Base-by-base conservation (phyloP, 2,888 invertebrate genomes). In the Sceliomorpha sp. region DNA sequence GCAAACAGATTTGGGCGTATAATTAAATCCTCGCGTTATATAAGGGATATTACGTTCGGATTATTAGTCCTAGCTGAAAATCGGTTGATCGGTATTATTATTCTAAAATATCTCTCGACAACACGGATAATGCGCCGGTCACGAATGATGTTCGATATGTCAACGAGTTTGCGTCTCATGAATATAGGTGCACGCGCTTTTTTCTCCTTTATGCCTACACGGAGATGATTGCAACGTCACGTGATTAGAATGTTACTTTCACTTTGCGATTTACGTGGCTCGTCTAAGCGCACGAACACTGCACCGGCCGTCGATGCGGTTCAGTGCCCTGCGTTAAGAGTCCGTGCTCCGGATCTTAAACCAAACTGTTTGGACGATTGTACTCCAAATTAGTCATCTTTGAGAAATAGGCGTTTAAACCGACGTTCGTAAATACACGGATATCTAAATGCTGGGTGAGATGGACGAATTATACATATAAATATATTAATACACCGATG, bases 231-330 rank as follows among this genome's bases (percentile, higher is more conserved):
- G n/a, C n/a, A 63, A 70, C 74, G 72, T 76, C 80, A 79, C 77
- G 78, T 76, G 76, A 73, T 76, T 79, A 79, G 79, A 78, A 78
- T 78, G 76, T 79, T 77, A 80, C 77, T 78, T 79, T 79, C 80
- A 80, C 80, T 80, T 69, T 66, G 62, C 63, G 63, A 63, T 55
- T 70, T 67, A 72, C 56, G 60, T 53, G 32, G 17, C 47, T 51
- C 24, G 37, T 32, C 40, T 13, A 13, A 34, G 34, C 34, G 34
- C 1, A 34, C 34, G 34, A 6, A 12, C 34, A 9, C 34, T 13
- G 14, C 34, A 34, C 34, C 34, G 34, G 14, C 13, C 10, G 6
- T 34, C 34, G 2, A 12, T 10, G 34, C 34, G 34, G 34, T 34
- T 34, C 34, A 34, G n/a, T 34, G 50, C 15, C 53, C 37, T 50